Evolutionary conservation across 2,797 vertebrate genomes (phyloP).

Genomic region (Trichosurus vulpecula): DNA sequence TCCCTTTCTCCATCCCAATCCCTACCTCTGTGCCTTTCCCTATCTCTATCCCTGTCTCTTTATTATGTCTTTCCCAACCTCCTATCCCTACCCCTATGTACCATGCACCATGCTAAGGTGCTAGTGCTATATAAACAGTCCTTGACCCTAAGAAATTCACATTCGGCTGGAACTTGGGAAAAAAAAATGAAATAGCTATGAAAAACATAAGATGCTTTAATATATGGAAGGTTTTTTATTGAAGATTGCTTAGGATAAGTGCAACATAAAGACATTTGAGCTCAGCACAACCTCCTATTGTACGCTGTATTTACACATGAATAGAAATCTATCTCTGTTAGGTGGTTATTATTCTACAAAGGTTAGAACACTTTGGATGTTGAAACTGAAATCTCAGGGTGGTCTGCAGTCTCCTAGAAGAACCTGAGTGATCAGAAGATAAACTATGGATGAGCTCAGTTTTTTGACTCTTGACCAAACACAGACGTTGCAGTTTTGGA

Average conservation of each 20-base stretch:
- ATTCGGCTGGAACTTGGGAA: not conserved
- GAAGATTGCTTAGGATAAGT: conserved; percentile 7
- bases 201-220: conserved; percentile 25
- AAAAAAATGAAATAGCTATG: not conserved
- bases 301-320: conserved; percentile 58
- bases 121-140: not conserved
- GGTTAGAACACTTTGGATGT: conserved; percentile 42
- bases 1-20: no score
- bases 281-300: not conserved
- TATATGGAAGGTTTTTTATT: conserved; percentile 19
- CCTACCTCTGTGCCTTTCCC: no score
- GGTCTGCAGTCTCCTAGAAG: conserved; percentile 68
- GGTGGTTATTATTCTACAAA: conserved; percentile 26
- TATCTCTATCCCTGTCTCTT: no score
- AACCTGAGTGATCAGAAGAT: conserved; percentile 68
- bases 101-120: not conserved
- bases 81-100: no score
- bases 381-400: conserved; percentile 71
- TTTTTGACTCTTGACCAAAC: conserved; percentile 78
- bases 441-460: conserved; percentile 63
- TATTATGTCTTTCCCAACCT: no score
- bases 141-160: not conserved
- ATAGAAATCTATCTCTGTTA: conserved; percentile 30
- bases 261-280: conserved; percentile 12
- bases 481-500: conserved; percentile 69